Evolutionary conservation across 1,140 invertebrate species (phyloP).

Genomic region (Lepidurus apus): DNA sequence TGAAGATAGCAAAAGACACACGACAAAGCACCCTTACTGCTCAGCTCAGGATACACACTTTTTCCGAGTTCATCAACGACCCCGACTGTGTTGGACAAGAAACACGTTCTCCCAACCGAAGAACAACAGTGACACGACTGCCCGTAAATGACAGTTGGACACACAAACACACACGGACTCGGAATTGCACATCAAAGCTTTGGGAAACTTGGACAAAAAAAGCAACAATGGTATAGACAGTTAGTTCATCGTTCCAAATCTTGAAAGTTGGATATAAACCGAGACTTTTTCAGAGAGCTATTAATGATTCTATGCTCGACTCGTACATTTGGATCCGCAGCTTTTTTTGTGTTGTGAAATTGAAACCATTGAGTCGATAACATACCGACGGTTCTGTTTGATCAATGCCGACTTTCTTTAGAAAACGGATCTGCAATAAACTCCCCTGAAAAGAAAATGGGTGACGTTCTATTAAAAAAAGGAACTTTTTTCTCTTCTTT

Average conservation of each 20-base stretch:
- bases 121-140: conserved; percentile 1
- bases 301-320: neutral
- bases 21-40: too few relatives aligned
- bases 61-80: neutral
- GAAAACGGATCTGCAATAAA: neutral
- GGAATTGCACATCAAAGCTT: too few relatives aligned
- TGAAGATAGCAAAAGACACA: too few relatives aligned
- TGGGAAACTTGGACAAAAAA: too few relatives aligned
- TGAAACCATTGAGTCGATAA: neutral
- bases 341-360: too few relatives aligned
- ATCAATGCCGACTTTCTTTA: neutral
- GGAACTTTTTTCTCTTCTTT: neutral
- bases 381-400: neutral
- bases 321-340: too few relatives aligned
- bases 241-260: too few relatives aligned
- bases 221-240: too few relatives aligned
- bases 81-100: neutral
- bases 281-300: neutral
- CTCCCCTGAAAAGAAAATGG: neutral
- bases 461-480: neutral
- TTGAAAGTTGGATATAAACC: neutral
- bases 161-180: neutral
- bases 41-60: neutral
- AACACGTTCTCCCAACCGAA: neutral
- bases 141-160: neutral